Base-by-base conservation (phyloP, 2,888 invertebrate genomes). In the Lithophane semibrunnea region DNA sequence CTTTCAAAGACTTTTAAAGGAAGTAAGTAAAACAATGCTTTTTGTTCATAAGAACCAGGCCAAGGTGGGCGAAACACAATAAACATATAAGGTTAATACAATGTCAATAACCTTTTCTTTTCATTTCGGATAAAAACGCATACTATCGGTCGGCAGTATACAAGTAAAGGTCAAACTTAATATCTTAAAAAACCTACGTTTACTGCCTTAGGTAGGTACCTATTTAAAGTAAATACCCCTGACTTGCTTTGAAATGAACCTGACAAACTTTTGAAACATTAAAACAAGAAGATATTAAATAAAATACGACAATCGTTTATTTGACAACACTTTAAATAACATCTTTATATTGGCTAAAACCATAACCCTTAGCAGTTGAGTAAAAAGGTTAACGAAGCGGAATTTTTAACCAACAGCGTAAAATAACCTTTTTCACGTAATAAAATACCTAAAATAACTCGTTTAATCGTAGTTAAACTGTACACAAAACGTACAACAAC, bases 401-500 rank as follows among this genome's bases (percentile, higher is more conserved):
- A 67, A 60, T 67, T 63, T 64, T 64, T 24, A 60, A 58, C 49
- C 8, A 49, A 76, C 71, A 52, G 37, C 52, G 2, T 13, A 37
- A 24, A 49, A 67, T 49, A 75, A 58, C 44, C 21, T 16, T 82
- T 75, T 42, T 16, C 56, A 58, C 71, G 44, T 58, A 63, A 60
- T 73, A 72, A 74, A 73, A 63, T 24, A 74, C 64, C 52, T 47
- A 47, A 63, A 52, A 78, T 24, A 66, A 65, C 42, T 73, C 54
- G 69, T 54, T 73, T 64, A 72, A 86, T 75, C 60, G 72, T 47
- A 75, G 63, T 74, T 64, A 64, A 64, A 83, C 52, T 42, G 65
- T 49, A 63, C 63, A 73, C 58, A 85, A 71, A 84, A 85, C 52
- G 70, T 75, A 67, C 73, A 77, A 64, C 82, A 75, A 58, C 52